phyloP scores from a whole-genome alignment of 30 jellyfish, hydroid and myxozoan species.

The Hydractinia echinata region DNA sequence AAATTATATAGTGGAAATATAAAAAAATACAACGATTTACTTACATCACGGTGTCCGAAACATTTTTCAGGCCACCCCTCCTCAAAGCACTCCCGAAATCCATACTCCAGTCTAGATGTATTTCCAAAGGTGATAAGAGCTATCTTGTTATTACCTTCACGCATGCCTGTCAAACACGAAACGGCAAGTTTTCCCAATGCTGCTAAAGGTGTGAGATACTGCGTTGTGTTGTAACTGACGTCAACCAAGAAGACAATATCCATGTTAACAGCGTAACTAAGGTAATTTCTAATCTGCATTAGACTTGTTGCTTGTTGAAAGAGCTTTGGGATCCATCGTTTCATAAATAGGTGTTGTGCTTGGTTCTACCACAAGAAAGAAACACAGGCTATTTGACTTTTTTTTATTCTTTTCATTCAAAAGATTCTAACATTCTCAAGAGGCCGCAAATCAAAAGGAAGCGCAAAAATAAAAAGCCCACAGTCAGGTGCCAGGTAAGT shows the following conservation, averaged over 20 bases:
- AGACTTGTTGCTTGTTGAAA: too few relatives aligned
- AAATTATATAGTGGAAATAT: too few relatives aligned
- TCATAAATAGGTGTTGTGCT: too few relatives aligned
- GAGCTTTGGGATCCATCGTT: too few relatives aligned
- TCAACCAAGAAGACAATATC: neutral
- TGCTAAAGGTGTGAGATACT: neutral
- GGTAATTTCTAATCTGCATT: neutral
- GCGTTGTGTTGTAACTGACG: neutral
- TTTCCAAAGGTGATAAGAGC: constrained; percentile 4
- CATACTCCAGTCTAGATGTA: neutral
- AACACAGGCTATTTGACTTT: too few relatives aligned
- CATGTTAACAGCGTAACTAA: neutral
- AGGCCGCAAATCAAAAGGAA: too few relatives aligned
- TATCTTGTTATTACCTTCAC: neutral
- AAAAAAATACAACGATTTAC: neutral
- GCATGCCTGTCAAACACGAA: neutral
- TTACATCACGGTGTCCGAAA: neutral
- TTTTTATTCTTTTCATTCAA: too few relatives aligned
- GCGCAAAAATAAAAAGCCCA: too few relatives aligned
- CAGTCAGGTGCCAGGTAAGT: too few relatives aligned
- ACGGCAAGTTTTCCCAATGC: neutral
- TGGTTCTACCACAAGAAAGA: too few relatives aligned
- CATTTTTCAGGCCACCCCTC: neutral
- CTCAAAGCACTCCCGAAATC: neutral
- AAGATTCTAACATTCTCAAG: too few relatives aligned